A percentile compares a stretch with the other conserved stretches of the same genome.
Conservation (phyloP, 2,888 invertebrate genomes). For the Tetrapedia diversipes region DNA sequence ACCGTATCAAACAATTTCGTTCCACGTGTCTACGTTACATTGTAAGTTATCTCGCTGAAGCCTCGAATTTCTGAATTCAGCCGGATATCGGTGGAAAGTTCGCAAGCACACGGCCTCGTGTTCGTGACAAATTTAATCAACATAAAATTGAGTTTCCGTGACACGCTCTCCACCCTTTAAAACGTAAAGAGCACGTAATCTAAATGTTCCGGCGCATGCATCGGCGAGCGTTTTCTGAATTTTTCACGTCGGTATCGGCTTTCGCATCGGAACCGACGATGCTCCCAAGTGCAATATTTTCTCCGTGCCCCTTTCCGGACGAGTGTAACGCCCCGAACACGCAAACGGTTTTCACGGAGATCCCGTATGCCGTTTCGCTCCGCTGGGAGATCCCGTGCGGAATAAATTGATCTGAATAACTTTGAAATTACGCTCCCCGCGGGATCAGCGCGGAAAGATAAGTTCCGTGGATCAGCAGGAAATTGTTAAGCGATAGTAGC, state of each 20-base stretch:
- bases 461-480: slow-evolving; percentile 2
- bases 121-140: not conserved
- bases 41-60: too few relatives aligned
- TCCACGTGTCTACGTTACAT: too few relatives aligned
- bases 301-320: too few relatives aligned
- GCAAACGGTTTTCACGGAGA: slow-evolving; percentile 11
- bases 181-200: not conserved
- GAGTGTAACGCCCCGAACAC: slow-evolving; percentile 5
- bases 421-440: not conserved
- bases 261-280: not conserved
- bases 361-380: not conserved
- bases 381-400: not conserved
- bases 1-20: too few relatives aligned
- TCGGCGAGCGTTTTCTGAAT: slow-evolving; percentile 16
- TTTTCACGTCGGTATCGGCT: slow-evolving; percentile 20
- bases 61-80: too few relatives aligned
- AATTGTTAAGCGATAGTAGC: slow-evolving; percentile 19
- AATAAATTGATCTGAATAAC: slow-evolving; percentile 32
- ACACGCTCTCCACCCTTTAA: not conserved
- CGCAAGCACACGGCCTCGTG: too few relatives aligned
- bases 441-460: slow-evolving; percentile 23
- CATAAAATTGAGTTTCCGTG: not conserved
- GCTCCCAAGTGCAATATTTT: slow-evolving; percentile 6
- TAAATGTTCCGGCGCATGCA: not conserved
- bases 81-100: too few relatives aligned